These are phyloP conservation scores for Rhogogaster chlorosoma DNA, from an alignment of 2,888 invertebrate species.

Conservation along the genomic window DNA sequence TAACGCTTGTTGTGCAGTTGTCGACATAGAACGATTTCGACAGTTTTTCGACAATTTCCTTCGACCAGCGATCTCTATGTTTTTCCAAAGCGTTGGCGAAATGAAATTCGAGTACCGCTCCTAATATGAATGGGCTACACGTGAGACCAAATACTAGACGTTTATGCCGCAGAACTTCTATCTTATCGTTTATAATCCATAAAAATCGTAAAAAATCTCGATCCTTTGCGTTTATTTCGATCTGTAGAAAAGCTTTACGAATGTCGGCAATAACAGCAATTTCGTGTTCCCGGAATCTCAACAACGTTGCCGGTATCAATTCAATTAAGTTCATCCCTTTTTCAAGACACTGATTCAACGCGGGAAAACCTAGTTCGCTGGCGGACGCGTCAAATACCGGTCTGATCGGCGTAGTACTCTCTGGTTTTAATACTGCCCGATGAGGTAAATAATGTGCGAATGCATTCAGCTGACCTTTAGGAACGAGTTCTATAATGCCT, in stretches of 20 bases:
- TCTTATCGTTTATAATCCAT: slow-evolving; percentile 57
- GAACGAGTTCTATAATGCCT: slow-evolving; percentile 64
- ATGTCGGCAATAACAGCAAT: slow-evolving; percentile 60
- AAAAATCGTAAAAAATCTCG: slow-evolving; percentile 61
- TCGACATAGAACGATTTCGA: slow-evolving; percentile 60
- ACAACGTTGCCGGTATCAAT: slow-evolving; percentile 56
- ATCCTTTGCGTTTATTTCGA: slow-evolving; percentile 56
- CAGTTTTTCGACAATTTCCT: slow-evolving; percentile 54
- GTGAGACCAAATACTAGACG: slow-evolving; percentile 64
- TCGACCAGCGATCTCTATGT: neutral
- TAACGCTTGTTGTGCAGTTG: slow-evolving; percentile 60
- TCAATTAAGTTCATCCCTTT: slow-evolving; percentile 62
- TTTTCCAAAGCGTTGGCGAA: slow-evolving; percentile 50
- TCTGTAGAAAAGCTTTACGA: slow-evolving; percentile 59
- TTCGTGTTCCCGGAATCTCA: slow-evolving; percentile 57
- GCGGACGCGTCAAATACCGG: slow-evolving; percentile 67
- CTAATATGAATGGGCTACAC: slow-evolving; percentile 62
- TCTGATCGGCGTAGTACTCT: slow-evolving; percentile 59
- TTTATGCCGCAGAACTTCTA: slow-evolving; percentile 56
- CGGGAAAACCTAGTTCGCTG: slow-evolving; percentile 57
- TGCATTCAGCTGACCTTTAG: slow-evolving; percentile 50
- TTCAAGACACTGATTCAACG: slow-evolving; percentile 63
- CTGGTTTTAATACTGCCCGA: slow-evolving; percentile 56
- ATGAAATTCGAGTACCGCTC: slow-evolving; percentile 61
- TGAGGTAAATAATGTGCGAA: slow-evolving; percentile 60